Evolutionary conservation across 2,888 invertebrate species (phyloP).

Genomic region (Isotomurus palustris): DNA sequence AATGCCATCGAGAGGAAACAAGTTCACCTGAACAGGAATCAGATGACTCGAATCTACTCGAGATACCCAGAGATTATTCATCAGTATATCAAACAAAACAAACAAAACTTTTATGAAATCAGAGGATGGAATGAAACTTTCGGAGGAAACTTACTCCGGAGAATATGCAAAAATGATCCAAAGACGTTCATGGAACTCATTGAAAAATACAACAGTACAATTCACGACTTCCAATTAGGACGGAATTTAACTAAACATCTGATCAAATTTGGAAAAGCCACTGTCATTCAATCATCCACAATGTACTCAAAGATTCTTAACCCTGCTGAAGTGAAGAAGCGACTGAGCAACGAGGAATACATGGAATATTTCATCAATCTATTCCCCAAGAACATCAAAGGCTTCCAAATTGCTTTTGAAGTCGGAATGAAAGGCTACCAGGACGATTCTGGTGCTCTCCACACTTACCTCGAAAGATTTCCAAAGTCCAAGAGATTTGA

Average conservation of each 20-base stretch:
- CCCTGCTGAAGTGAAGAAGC: constrained; percentile 23
- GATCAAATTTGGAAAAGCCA: constrained; percentile 13
- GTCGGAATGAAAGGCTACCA: constrained; percentile 25
- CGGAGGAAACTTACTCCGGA: constrained; percentile 11
- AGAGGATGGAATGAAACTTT: constrained; percentile 19
- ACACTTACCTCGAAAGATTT: constrained; percentile 28
- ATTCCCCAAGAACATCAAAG: constrained; percentile 25
- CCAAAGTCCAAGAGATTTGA: constrained; percentile 22
- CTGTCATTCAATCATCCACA: constrained; percentile 18
- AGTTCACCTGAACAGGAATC: constrained; percentile 19
- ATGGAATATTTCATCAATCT: constrained; percentile 25
- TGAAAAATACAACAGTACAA: constrained; percentile 30
- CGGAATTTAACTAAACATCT: constrained; percentile 15
- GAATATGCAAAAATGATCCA: constrained; percentile 21
- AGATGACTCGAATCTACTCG: constrained; percentile 23
- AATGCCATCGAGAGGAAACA: constrained; percentile 23
- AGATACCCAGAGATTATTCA: constrained; percentile 20
- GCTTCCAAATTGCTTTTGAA: constrained; percentile 31
- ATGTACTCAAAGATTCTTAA: constrained; percentile 25
- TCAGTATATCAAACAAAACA: constrained; percentile 27
- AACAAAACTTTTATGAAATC: constrained; percentile 19
- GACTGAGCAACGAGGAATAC: constrained; percentile 25
- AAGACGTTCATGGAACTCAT: constrained; percentile 26
- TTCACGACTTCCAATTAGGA: constrained; percentile 21
- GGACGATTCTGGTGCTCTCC: constrained; percentile 22